Base-by-base conservation (phyloP, 53 echinoderm and acorn worm species). In the Pentamera pediparva region DNA sequence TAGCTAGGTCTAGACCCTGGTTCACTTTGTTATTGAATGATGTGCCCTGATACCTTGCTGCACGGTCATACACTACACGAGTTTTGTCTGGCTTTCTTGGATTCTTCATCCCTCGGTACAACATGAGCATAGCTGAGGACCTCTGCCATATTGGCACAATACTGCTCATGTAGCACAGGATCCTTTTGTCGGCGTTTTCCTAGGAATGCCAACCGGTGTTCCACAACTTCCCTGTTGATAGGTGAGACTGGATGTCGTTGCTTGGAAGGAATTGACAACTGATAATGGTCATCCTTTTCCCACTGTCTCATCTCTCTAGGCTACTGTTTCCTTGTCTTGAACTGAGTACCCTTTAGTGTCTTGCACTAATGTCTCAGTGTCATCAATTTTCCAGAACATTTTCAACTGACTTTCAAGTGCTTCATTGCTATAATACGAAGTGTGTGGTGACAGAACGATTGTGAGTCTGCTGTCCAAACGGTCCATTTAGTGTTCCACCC, bases 1-100 rank as follows among this genome's bases (percentile, higher is more conserved):
- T 85, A 27, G 79, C 62, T 11, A 85, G 56, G 37, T 85, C 85
- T 54, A 79, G 79, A 5, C 84, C 79, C 30, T 48, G 28, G n/a
- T 49, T 29, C 10, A 35, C 50, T 32, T 29, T 15, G 19, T 49
- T 51, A 45, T 77, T 35, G 19, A 59, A 24, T 22, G 49, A 77
- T 4, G 9, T n/a, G 12, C 49, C 32, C 45, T 47, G 33, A 39
- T 18, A 62, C 3, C 25, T 33, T 32, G 50, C 48, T 17, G 76
- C 76, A 76, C 62, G 45, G 47, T 76, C 76, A 25, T 37, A 62
- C 10, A 76, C 76, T 61, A 76, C 62, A 11, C 62, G 56, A 1
- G 32, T 32, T 38, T 76, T 76, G 9, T 43, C 76, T 18, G 76
- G 76, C 21, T 62, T 76, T 43, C 39, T 62, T 1, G 76, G 76